These are phyloP conservation scores for Hucho hucho DNA, from an alignment of 2,113 vertebrate genomes.

Conservation along the genomic window DNA sequence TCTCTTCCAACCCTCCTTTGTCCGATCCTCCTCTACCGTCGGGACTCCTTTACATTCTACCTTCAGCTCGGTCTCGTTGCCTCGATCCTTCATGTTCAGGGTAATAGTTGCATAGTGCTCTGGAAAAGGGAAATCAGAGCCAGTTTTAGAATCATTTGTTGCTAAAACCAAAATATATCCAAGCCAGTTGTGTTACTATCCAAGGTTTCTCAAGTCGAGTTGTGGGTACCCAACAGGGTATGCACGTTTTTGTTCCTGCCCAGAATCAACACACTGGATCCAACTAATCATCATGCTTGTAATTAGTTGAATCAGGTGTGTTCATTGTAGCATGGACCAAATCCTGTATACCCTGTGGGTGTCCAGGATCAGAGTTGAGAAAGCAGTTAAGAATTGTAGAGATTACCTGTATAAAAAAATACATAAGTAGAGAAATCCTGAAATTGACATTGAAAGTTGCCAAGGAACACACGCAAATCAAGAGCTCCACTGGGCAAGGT, in stretches of 20 bases:
- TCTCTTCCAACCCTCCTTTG: conserved; percentile 88
- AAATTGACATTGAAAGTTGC: background rate
- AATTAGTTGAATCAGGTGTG: too few relatives aligned
- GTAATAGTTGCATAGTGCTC: conserved; percentile 86
- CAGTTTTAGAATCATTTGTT: background rate
- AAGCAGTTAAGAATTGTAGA: too few relatives aligned
- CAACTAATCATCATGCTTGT: too few relatives aligned
- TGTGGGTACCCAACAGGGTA: too few relatives aligned
- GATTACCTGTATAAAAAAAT: background rate
- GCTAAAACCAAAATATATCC: background rate
- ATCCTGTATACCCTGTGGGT: too few relatives aligned
- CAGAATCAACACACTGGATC: too few relatives aligned
- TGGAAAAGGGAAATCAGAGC: conserved; percentile 42
- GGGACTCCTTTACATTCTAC: conserved; percentile 85
- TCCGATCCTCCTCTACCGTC: conserved; percentile 83
- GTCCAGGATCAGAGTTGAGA: too few relatives aligned
- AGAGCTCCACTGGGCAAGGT: background rate
- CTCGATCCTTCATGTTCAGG: conserved; percentile 80
- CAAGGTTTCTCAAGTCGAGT: too few relatives aligned
- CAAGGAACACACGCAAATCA: background rate
- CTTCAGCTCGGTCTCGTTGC: conserved; percentile 80
- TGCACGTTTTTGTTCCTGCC: too few relatives aligned
- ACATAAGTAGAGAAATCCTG: background rate
- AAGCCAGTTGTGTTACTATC: too few relatives aligned
- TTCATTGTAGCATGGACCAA: background rate